A percentile compares a stretch with the other conserved stretches of the same genome.
Evolutionary conservation across 2,113 vertebrate genomes (phyloP).

Genomic region (Sialia sialis): DNA sequence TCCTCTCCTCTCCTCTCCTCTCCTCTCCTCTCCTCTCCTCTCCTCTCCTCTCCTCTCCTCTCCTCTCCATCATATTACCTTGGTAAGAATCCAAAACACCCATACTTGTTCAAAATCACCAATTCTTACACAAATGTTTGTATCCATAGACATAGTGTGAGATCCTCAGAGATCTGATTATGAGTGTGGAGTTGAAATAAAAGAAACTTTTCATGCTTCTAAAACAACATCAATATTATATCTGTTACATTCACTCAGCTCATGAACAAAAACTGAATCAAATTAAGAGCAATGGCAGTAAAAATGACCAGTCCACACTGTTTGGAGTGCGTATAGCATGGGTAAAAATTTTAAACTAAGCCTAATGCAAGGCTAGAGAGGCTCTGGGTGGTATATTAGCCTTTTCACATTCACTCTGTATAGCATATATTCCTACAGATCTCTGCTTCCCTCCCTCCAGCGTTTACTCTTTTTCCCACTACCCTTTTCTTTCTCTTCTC

Average conservation of each 20-base stretch:
- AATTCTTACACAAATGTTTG: neutral
- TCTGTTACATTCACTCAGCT: accelerated
- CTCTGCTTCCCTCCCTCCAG: neutral
- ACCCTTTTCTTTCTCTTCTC: neutral
- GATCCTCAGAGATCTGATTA: neutral
- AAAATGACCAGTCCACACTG: neutral
- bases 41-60: too few species aligned
- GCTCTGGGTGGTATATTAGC: neutral
- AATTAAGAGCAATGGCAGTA: neutral
- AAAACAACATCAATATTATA: neutral
- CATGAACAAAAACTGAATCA: neutral
- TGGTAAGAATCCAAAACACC: neutral
- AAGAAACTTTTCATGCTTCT: neutral
- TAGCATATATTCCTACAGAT: conserved; percentile 14
- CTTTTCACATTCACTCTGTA: neutral
- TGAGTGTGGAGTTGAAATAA: neutral
- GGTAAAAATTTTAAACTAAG: neutral
- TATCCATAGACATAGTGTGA: neutral
- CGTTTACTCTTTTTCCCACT: neutral
- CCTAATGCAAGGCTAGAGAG: neutral
- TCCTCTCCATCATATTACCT: neutral
- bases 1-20: too few species aligned
- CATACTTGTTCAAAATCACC: neutral
- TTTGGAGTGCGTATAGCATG: neutral
- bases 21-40: too few species aligned